Conservation (phyloP, 1,140 invertebrate species). For the Drosophila kepulauana region DNA sequence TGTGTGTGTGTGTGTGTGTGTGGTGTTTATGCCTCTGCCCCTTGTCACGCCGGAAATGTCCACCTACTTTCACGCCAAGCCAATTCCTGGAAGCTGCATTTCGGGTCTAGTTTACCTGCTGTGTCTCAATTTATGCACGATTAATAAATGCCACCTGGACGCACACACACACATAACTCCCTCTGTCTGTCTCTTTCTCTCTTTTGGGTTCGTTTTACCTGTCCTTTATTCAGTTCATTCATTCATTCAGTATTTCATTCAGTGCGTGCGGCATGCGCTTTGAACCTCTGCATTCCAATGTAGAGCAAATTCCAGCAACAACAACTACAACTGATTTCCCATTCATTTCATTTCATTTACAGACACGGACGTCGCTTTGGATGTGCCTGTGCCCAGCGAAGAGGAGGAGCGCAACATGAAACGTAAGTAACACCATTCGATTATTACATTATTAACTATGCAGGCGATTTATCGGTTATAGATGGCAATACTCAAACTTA, state of each 20-base stretch:
- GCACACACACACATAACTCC: background rate
- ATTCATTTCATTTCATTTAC: conserved; percentile 75
- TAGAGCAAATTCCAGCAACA: conserved; percentile 46
- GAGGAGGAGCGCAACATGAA: conserved; percentile 92
- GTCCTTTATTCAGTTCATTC: conserved; percentile 28
- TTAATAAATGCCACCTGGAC: conserved; percentile 79
- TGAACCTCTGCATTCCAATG: conserved; percentile 58
- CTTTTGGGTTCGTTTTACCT: background rate
- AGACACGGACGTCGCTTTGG: conserved; percentile 90
- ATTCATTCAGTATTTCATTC: conserved; percentile 18
- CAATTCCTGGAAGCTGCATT: conserved; percentile 34
- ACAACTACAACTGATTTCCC: conserved; percentile 10
- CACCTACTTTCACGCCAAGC: conserved; percentile 74
- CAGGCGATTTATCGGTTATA: too few relatives aligned
- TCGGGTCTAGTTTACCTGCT: conserved; percentile 59
- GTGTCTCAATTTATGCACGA: conserved; percentile 76
- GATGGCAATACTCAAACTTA: too few relatives aligned
- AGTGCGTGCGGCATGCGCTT: conserved; percentile 38
- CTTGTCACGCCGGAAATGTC: conserved; percentile 73
- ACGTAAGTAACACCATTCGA: conserved; percentile 87
- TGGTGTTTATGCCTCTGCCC: conserved; percentile 25
- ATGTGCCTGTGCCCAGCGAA: conserved; percentile 88
- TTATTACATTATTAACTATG: background rate
- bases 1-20: conserved; percentile 11
- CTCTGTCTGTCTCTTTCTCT: background rate